These are phyloP conservation scores for Caenorhabditis sinica DNA, from an alignment of 2,888 invertebrate species.

Conservation along the genomic window DNA sequence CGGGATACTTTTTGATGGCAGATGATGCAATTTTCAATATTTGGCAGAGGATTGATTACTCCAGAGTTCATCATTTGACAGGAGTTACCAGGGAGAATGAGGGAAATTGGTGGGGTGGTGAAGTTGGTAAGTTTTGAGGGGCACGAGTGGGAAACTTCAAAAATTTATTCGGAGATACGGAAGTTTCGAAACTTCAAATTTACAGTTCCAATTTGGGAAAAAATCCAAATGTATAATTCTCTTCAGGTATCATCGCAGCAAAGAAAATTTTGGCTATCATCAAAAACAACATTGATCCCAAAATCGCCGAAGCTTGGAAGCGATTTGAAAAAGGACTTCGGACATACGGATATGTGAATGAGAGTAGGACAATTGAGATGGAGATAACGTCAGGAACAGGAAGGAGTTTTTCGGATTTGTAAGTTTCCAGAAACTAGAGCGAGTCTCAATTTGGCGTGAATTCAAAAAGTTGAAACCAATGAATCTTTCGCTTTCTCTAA, in stretches of 20 bases:
- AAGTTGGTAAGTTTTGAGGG: background rate
- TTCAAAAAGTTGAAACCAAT: no score
- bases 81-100: background rate
- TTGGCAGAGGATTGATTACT: constrained; percentile 60
- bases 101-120: background rate
- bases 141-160: no score
- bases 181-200: no score
- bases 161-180: background rate
- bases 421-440: no score
- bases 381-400: constrained; percentile 24
- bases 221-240: no score
- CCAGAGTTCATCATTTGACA: constrained; percentile 32
- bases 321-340: constrained; percentile 31
- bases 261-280: constrained; percentile 3
- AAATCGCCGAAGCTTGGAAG: constrained; percentile 13
- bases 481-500: background rate
- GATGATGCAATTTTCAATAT: constrained; percentile 62
- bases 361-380: background rate
- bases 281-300: constrained; percentile 6
- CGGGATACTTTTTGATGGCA: constrained; percentile 53
- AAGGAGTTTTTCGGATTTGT: constrained; percentile 54
- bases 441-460: no score
- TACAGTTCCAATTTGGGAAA: background rate
- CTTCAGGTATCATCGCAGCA: background rate
- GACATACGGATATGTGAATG: constrained; percentile 15